These are phyloP conservation scores for Gallinago jamesoni DNA, from an alignment of 2,113 vertebrate species.

Conservation along the genomic window DNA sequence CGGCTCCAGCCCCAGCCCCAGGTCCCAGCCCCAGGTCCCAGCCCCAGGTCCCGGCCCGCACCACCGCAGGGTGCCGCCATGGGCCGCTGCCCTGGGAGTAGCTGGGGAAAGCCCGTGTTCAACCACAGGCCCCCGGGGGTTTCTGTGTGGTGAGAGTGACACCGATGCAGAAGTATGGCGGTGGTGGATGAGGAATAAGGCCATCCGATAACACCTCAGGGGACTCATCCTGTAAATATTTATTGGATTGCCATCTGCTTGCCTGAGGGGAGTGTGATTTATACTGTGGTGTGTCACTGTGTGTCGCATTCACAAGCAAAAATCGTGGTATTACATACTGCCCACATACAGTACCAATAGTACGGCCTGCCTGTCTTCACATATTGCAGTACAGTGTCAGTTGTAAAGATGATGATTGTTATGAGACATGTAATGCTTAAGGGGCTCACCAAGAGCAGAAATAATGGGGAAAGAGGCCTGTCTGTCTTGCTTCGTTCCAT, in stretches of 20 bases:
- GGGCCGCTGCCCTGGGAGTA: neutral
- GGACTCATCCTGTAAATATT: neutral
- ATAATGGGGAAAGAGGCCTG: neutral
- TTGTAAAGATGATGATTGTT: fast-evolving
- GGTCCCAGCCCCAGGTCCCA: no score
- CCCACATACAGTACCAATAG: fast-evolving
- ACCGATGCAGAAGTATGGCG: no score
- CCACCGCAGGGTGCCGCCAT: no score
- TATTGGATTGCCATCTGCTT: no score
- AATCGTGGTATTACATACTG: fast-evolving
- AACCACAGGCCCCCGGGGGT: neutral
- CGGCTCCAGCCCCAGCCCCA: no score
- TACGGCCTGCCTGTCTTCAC: neutral
- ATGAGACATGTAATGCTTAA: fast-evolving
- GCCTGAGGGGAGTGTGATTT: neutral
- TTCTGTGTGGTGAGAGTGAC: neutral
- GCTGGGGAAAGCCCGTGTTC: neutral
- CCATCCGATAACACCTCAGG: no score
- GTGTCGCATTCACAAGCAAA: fast-evolving
- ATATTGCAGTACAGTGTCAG: fast-evolving
- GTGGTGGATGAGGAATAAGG: neutral
- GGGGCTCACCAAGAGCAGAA: neutral
- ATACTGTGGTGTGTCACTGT: fast-evolving
- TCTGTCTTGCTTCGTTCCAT: fast-evolving
- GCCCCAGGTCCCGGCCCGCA: no score